Evolutionary conservation across 2,888 invertebrate genomes (phyloP).

Genomic region (Dione juno): DNA sequence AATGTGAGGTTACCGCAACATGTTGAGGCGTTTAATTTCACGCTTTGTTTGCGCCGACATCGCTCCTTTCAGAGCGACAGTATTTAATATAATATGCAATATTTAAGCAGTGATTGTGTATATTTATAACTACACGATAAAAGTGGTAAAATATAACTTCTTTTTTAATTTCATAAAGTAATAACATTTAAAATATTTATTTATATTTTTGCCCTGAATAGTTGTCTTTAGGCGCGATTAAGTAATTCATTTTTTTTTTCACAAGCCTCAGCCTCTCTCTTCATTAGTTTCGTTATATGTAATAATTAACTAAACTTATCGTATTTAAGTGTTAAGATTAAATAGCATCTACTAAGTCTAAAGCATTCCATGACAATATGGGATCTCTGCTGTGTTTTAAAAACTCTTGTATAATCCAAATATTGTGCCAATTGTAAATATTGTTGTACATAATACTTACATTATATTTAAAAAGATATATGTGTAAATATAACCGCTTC

Average conservation of each 20-base stretch:
- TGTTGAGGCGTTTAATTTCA: conserved; percentile 36
- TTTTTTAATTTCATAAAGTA: neutral
- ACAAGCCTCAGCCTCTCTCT: neutral
- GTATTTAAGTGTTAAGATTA: conserved; percentile 66
- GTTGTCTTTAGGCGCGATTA: neutral
- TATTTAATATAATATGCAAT: conserved; percentile 34
- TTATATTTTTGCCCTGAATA: neutral
- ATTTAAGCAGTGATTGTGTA: conserved; percentile 7
- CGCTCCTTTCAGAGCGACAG: conserved; percentile 39
- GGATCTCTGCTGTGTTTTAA: conserved; percentile 82
- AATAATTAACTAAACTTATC: conserved; percentile 58
- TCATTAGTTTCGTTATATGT: conserved; percentile 22
- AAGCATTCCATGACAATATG: conserved; percentile 81
- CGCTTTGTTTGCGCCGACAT: conserved; percentile 29
- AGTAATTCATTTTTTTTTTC: neutral
- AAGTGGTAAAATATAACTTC: neutral
- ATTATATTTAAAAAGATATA: conserved; percentile 47
- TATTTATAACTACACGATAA: neutral
- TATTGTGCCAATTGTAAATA: conserved; percentile 64
- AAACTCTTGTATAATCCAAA: conserved; percentile 76
- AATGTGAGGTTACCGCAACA: conserved; percentile 40
- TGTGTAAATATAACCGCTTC: conserved; percentile 73
- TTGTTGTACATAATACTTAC: conserved; percentile 53
- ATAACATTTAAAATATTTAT: neutral
- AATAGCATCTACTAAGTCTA: conserved; percentile 78